phyloP scores from a whole-genome alignment of 2,797 vertebrate genomes.

The Anguilla anguilla region DNA sequence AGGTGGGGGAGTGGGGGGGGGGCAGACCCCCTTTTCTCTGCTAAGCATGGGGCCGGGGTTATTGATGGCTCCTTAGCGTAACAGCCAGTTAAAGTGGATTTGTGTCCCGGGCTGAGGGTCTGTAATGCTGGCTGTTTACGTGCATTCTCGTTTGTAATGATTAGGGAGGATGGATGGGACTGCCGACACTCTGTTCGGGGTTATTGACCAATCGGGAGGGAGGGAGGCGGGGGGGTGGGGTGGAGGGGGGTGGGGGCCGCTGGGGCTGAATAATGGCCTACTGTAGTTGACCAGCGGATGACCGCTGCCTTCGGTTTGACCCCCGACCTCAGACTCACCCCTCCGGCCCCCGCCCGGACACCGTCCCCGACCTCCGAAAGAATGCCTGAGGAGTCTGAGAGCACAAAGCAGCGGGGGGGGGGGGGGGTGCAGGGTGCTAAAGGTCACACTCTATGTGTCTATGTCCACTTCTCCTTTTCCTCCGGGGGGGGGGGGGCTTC shows the following conservation, averaged over 20 bases:
- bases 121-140: conserved; percentile 83
- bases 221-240: conserved; percentile 50
- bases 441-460: conserved; percentile 62
- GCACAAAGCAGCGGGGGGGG: conserved; percentile 69
- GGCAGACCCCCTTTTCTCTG: conserved; percentile 54
- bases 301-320: conserved; percentile 96
- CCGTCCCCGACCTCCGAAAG: conserved; percentile 58
- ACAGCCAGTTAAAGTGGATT: conserved; percentile 84
- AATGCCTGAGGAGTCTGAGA: conserved; percentile 77
- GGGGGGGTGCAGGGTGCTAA: conserved; percentile 61
- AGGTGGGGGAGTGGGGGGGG: neutral
- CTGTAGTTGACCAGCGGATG: conserved; percentile 94
- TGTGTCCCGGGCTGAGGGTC: conserved; percentile 79
- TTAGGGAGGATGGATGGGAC: conserved; percentile 89
- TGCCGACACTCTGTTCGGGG: conserved; percentile 82
- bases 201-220: conserved; percentile 81
- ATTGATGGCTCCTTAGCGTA: conserved; percentile 80
- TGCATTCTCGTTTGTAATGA: conserved; percentile 93
- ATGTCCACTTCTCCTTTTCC: conserved; percentile 71
- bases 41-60: conserved; percentile 70
- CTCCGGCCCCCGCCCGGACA: no score
- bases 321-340: conserved; percentile 74
- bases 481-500: no score
- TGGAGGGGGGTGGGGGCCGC: conserved; percentile 25
- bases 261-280: conserved; percentile 88